These are phyloP conservation scores for Sebastes reedi DNA, from an alignment of 2,797 vertebrate genomes.

Conservation along the genomic window DNA sequence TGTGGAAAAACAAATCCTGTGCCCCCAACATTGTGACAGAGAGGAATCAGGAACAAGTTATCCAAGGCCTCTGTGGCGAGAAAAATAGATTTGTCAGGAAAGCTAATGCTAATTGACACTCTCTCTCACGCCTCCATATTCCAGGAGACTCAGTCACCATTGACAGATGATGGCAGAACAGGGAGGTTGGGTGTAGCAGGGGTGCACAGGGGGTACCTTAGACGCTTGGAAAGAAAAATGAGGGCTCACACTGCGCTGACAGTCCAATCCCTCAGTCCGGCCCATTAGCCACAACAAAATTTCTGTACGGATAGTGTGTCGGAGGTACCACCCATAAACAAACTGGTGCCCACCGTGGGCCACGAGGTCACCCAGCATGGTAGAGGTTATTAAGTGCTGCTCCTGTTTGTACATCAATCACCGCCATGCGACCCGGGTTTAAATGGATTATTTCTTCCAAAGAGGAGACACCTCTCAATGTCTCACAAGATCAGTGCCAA, in stretches of 20 bases:
- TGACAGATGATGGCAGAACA: constrained; percentile 91
- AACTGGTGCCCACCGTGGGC: constrained; percentile 75
- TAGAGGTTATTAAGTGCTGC: constrained; percentile 84
- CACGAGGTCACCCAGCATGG: constrained; percentile 73
- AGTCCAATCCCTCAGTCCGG: constrained; percentile 93
- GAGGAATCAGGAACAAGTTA: constrained; percentile 74
- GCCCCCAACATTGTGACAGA: constrained; percentile 52
- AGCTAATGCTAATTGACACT: constrained; percentile 90
- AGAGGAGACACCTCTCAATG: constrained; percentile 70
- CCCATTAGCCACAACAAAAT: constrained; percentile 85
- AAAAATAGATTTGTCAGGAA: constrained; percentile 80
- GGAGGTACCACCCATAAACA: constrained; percentile 89
- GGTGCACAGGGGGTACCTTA: constrained; percentile 80
- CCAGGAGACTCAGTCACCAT: constrained; percentile 85
- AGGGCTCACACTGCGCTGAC: constrained; percentile 87
- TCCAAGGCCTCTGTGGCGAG: constrained; percentile 73
- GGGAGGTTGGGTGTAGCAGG: constrained; percentile 75
- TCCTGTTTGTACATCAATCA: constrained; percentile 81
- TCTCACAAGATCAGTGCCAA: constrained; percentile 78
- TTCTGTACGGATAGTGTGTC: constrained; percentile 84
- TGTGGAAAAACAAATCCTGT: constrained; percentile 51
- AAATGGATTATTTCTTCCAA: constrained; percentile 78
- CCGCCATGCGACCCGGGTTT: constrained; percentile 62
- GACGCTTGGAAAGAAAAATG: constrained; percentile 93
- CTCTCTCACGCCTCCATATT: constrained; percentile 87